Evolutionary conservation across 2,113 vertebrate genomes (phyloP).

Genomic region (rabbit (Oryctolagus cuniculus)): DNA sequence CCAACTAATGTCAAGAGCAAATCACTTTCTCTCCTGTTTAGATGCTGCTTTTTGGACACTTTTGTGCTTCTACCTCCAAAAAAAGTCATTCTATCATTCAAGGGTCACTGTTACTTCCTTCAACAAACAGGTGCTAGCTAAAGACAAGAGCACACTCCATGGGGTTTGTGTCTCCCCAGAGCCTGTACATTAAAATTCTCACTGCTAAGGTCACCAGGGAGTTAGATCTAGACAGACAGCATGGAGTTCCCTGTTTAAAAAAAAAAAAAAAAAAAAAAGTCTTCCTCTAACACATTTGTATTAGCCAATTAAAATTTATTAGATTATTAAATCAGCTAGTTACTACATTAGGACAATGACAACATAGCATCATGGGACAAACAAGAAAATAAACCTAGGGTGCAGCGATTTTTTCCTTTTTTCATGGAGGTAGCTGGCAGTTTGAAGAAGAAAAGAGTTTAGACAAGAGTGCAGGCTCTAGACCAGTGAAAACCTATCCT

Average conservation of each 20-base stretch:
- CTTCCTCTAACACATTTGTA: neutral
- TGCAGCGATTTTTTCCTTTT: neutral
- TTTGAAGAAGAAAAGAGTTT: neutral
- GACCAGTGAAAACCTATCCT: neutral
- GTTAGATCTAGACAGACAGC: neutral
- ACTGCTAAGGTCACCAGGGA: neutral
- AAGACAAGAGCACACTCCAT: neutral
- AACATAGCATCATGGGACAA: neutral
- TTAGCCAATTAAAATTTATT: neutral
- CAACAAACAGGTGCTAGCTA: neutral
- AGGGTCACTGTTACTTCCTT: constrained; percentile 40
- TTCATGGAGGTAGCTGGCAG: neutral
- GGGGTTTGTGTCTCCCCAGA: neutral
- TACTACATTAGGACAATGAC: neutral
- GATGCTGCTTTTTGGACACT: neutral
- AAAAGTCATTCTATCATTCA: neutral
- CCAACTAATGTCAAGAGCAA: neutral
- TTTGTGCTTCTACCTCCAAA: constrained; percentile 45
- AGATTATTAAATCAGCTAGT: neutral
- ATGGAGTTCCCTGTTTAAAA: neutral
- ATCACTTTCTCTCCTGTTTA: neutral
- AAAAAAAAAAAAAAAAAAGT: neutral
- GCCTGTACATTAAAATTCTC: neutral
- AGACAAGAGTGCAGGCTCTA: neutral
- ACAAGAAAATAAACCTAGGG: neutral